Percentiles rank a stretch among this genome's conserved stretches.
Evolutionary conservation across 2,888 invertebrate species (phyloP).

Genomic region (Nesidiocoris tenuis): DNA sequence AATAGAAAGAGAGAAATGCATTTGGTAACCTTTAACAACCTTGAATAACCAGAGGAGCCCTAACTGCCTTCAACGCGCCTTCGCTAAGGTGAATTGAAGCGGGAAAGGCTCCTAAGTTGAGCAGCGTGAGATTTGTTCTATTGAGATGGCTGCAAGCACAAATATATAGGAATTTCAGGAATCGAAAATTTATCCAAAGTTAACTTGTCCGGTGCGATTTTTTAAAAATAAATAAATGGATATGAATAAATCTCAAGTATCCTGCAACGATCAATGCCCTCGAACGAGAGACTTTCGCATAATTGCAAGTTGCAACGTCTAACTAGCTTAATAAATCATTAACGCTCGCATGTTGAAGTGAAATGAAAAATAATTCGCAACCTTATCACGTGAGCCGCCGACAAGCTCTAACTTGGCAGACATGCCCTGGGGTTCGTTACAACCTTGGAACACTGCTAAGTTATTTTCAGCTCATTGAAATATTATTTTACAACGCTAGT

Average conservation of each 20-base stretch:
- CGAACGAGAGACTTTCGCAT: neutral
- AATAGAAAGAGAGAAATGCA: constrained; percentile 24
- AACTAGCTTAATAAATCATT: neutral
- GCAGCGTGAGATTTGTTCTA: neutral
- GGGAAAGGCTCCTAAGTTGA: neutral
- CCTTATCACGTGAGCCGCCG: constrained; percentile 12
- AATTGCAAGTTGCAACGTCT: neutral
- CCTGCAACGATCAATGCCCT: neutral
- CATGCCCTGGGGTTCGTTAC: neutral
- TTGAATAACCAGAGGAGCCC: constrained; percentile 9
- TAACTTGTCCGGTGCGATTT: no score
- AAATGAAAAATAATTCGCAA: constrained; percentile 10
- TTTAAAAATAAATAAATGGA: no score
- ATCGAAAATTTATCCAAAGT: no score
- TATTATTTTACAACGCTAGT: no score
- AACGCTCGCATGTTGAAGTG: neutral
- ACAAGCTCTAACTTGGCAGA: neutral
- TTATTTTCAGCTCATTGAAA: constrained; percentile 9
- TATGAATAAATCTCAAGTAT: no score
- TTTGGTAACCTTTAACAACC: constrained; percentile 41
- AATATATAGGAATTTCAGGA: no score
- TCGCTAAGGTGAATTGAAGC: neutral
- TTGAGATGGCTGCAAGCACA: no score
- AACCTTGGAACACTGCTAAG: constrained; percentile 5
- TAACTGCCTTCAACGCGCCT: constrained; percentile 17